A percentile compares a stretch with the other conserved stretches of the same genome.
phyloP scores from a whole-genome alignment of 2,797 vertebrate genomes.

The Betta splendens region DNA sequence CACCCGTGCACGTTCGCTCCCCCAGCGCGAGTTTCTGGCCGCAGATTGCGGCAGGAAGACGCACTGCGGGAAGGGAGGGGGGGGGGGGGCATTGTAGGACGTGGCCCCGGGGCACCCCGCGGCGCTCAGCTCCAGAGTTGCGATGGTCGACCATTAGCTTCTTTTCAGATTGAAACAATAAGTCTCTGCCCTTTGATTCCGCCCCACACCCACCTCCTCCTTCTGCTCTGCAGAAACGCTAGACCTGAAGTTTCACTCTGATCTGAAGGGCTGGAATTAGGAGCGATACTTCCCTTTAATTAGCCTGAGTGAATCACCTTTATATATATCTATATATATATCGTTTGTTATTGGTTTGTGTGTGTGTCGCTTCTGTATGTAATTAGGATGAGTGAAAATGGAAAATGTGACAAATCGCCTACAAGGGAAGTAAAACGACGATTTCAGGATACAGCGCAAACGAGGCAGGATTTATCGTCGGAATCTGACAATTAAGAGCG shows the following conservation, averaged over 20 bases:
- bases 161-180: slow-evolving; percentile 86
- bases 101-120: slow-evolving; percentile 80
- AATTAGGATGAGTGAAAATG: no score
- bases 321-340: no score
- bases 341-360: no score
- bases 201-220: slow-evolving; percentile 48
- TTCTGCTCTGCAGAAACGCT: slow-evolving; percentile 61
- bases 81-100: slow-evolving; percentile 75
- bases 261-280: slow-evolving; percentile 21
- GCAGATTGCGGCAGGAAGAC: slow-evolving; percentile 86
- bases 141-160: slow-evolving; percentile 87
- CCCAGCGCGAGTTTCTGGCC: slow-evolving; percentile 66
- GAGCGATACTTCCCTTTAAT: background rate
- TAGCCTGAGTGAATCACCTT: no score
- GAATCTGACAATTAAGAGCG: no score
- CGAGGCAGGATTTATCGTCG: no score
- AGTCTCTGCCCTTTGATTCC: slow-evolving; percentile 84
- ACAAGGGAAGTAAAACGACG: no score
- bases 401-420: no score
- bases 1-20: slow-evolving; percentile 69
- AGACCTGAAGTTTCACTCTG: slow-evolving; percentile 70
- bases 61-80: slow-evolving; percentile 78
- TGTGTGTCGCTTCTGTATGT: no score
- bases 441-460: no score
- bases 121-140: slow-evolving; percentile 81